Base-by-base conservation (phyloP, 1,140 invertebrate genomes). In the Popillia japonica region DNA sequence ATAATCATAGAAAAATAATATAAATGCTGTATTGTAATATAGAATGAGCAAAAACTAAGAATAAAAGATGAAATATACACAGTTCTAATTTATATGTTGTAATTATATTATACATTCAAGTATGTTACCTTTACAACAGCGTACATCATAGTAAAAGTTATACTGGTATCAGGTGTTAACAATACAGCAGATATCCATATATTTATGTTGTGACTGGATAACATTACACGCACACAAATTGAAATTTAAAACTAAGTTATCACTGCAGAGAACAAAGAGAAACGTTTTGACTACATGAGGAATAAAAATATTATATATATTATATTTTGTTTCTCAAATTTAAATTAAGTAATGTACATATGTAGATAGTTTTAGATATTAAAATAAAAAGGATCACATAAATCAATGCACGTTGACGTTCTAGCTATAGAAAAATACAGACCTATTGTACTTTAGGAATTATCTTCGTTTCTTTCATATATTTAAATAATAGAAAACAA, bases 311-410 rank as follows among this genome's bases (percentile, higher is more conserved):
- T 48, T 48, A 48, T 48, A 48, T 48, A 34, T 34, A 34, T 34
- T 34, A 34, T 17, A 55, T 17, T 68, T 68, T 27, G 6, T 34
- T 68, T 27, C 0, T n/a, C 14, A 27, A 68, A 68, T 27, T 27
- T 27, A 27, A 68, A 20, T 22, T 68, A 68, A 55, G 9, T 22
- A 68, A 20, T 68, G 61, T 68, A 68, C 9, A 68, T 68, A 22
- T 68, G 22, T 55, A 55, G 11, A 55, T 55, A 17, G 48, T 23
- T 68, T 68, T 27, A 68, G 61, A 68, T 22, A 27, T 27, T 68
- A 68, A 68, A 68, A 68, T 68, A 68, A 34, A 34, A 27, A 68
- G 11, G 14, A 68, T 68, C 61, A 68, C 61, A 68, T 68, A 68
- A 68, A 68, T 68, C 61, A 68, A 68, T 68, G 61, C 61, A 14